Base-by-base conservation (phyloP, 2,888 invertebrate genomes). In the Patella pellucida region DNA sequence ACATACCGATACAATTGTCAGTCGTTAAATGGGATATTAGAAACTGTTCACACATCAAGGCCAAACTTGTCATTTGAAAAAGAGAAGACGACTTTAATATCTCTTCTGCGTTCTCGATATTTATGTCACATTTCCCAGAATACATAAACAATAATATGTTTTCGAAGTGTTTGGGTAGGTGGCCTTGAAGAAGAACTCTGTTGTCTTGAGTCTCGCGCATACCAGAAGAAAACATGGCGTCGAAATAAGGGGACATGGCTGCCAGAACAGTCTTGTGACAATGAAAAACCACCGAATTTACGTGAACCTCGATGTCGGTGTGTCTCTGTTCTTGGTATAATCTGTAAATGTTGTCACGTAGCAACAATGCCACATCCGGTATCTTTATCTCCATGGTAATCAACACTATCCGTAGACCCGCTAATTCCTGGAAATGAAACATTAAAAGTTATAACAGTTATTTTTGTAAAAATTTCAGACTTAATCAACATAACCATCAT, bases 131-230 rank as follows among this genome's bases (percentile, higher is more conserved):
- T 82, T 94, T 94, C 73, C 96, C 93, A 69, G 96, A 92, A 90
- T 97, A 97, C 0, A 96, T 94, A 91, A 95, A 97, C 84, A 95
- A 94, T 79, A 97, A 93, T 68, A 97, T 92, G 74, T 94, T 93
- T 80, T 94, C 93, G 92, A 97, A 94, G 87, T 95, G 95, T 82
- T 94, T 93, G 15, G 94, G 93, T 78, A 94, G 93, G 54, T 97
- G 79, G 12, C 79, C 83, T 15, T 83, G 83, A 41, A 85, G 69
- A 15, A 72, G 79, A 2, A 85, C 85, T 4, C 80, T 72, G 11
- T 83, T 83, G 68, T 85, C 82, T 19, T 81, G 79, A 54, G 84
- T 82, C 76, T 85, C 85, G 11, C 80, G 73, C 84, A 85, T 84
- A 14, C 85, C 85, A 1, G 84, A 85, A 3, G 83, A 80, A 78